phyloP scores from a whole-genome alignment of 2,797 vertebrate genomes.

The Cichlasoma orientale region DNA sequence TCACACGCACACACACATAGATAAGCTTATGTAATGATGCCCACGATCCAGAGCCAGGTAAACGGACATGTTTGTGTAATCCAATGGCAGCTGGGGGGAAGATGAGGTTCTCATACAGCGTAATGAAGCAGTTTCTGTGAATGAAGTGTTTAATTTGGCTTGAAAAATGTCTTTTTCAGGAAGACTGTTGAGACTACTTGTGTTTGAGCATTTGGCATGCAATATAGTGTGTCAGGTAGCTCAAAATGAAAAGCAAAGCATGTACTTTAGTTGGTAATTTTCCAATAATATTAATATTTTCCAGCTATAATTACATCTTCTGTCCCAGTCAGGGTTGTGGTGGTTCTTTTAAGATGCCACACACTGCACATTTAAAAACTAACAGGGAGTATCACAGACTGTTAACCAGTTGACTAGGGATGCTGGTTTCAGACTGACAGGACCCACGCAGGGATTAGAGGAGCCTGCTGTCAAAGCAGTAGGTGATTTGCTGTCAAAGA shows the following conservation, averaged over 20 bases:
- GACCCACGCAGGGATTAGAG: conserved; percentile 19
- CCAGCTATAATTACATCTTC: neutral
- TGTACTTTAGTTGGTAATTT: neutral
- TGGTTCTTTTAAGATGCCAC: conserved; percentile 16
- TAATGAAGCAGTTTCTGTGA: conserved; percentile 36
- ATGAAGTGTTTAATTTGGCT: neutral
- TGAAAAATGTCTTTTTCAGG: neutral
- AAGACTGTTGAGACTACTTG: neutral
- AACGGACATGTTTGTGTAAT: conserved; percentile 63
- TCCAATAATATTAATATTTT: conserved; percentile 7
- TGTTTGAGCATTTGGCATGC: neutral
- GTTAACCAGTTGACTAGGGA: conserved; percentile 1
- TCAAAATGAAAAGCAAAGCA: neutral
- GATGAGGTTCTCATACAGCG: conserved; percentile 18
- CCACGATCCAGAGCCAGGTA: conserved; percentile 54
- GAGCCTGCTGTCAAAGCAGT: conserved; percentile 41
- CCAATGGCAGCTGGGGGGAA: conserved; percentile 28
- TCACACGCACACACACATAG: neutral
- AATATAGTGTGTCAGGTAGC: neutral
- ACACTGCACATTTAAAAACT: conserved; percentile 3
- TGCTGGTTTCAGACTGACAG: conserved; percentile 14
- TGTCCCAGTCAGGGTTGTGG: neutral
- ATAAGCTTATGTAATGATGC: conserved; percentile 53
- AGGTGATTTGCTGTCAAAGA: conserved; percentile 37
- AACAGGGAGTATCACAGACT: neutral